A percentile compares a stretch with the other conserved stretches of the same genome.
phyloP scores from a whole-genome alignment of 2,888 invertebrate genomes.

The Pediacus dermestoides region DNA sequence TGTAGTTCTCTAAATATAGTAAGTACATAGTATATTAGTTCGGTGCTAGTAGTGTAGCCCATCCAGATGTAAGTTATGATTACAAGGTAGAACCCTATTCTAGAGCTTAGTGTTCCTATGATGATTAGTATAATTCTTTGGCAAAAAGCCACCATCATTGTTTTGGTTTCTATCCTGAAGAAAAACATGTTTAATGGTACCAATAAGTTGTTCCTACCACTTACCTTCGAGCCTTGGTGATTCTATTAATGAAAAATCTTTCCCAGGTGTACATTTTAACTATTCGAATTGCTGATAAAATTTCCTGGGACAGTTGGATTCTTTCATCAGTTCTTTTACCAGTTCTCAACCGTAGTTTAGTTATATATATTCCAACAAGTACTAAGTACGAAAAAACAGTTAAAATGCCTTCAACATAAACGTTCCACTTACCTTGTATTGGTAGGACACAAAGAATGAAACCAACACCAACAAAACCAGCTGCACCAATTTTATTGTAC shows the following conservation, averaged over 20 bases:
- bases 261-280: constrained; percentile 43
- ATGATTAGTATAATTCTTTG: constrained; percentile 35
- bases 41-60: constrained; percentile 27
- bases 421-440: constrained; percentile 27
- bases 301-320: constrained; percentile 38
- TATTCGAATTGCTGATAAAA: constrained; percentile 36
- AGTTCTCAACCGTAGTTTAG: constrained; percentile 29
- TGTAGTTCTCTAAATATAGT: constrained; percentile 26
- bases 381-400: constrained; percentile 21
- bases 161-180: constrained; percentile 34
- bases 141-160: constrained; percentile 26
- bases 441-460: constrained; percentile 45
- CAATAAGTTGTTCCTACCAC: constrained; percentile 12
- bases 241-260: constrained; percentile 47
- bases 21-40: constrained; percentile 33
- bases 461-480: constrained; percentile 54
- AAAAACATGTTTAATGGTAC: background rate
- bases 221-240: constrained; percentile 49
- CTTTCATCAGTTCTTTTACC: constrained; percentile 41
- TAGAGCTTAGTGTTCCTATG: constrained; percentile 34
- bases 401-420: background rate
- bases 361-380: constrained; percentile 24
- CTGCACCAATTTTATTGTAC: constrained; percentile 56
- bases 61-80: constrained; percentile 32
- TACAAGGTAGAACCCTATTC: constrained; percentile 33